Percentiles rank a stretch among this genome's conserved stretches.
phyloP scores from a whole-genome alignment of 2,888 invertebrate genomes.

The Ernsta delagoae region DNA sequence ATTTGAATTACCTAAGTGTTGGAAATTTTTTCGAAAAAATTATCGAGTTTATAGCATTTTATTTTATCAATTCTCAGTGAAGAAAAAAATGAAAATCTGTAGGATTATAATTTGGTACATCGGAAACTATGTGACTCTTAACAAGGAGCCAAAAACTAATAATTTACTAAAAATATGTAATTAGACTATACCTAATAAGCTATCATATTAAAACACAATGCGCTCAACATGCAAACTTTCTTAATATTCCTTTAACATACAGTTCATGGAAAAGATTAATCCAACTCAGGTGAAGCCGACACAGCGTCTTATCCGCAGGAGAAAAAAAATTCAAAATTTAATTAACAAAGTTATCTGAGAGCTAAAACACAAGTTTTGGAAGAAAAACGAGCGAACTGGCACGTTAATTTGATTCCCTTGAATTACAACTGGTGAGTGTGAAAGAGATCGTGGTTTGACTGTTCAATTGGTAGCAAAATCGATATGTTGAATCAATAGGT shows the following conservation, averaged over 20 bases:
- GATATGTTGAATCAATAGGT: not conserved
- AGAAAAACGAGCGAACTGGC: slow-evolving; percentile 80
- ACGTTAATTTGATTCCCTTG: slow-evolving; percentile 79
- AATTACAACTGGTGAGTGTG: slow-evolving; percentile 75
- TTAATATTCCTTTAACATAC: slow-evolving; percentile 52
- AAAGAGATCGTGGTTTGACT: slow-evolving; percentile 68
- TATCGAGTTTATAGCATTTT: too few species aligned
- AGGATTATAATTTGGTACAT: too few species aligned
- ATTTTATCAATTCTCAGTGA: too few species aligned
- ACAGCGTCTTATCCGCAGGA: slow-evolving; percentile 48
- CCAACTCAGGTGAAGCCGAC: slow-evolving; percentile 57
- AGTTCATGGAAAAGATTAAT: slow-evolving; percentile 61
- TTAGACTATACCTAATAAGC: not conserved
- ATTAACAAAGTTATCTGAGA: slow-evolving; percentile 80
- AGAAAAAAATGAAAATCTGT: too few species aligned
- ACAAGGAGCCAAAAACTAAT: too few species aligned
- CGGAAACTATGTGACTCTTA: too few species aligned
- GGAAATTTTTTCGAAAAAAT: too few species aligned
- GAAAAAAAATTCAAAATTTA: slow-evolving; percentile 77
- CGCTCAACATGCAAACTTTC: slow-evolving; percentile 44
- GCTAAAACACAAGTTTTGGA: slow-evolving; percentile 81
- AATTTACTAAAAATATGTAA: not conserved
- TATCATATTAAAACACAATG: not conserved
- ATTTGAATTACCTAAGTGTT: too few species aligned
- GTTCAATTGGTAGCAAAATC: slow-evolving; percentile 46